Conservation (phyloP, 2,888 invertebrate species). For the Deroplatys truncata region DNA sequence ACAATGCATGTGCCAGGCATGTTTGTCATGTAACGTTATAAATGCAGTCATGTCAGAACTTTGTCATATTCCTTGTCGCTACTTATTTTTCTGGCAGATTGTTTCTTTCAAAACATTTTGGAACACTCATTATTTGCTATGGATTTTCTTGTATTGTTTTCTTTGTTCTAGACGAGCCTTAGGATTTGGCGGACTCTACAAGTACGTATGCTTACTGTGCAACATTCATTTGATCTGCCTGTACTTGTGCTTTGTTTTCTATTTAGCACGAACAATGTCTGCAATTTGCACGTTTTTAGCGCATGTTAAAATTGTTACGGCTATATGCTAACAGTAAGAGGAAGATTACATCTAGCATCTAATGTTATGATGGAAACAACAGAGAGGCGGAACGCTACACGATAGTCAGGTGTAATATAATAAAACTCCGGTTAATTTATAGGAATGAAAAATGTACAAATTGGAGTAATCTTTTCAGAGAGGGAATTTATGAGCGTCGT, state of each 20-base stretch:
- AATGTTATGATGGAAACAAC: not conserved
- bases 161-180: slow-evolving; percentile 59
- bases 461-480: too few relatives aligned
- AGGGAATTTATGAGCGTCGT: too few relatives aligned
- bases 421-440: too few relatives aligned
- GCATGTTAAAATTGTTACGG: not conserved
- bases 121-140: not conserved
- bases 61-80: not conserved
- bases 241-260: slow-evolving; percentile 10
- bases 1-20: slow-evolving; percentile 3
- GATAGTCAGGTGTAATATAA: too few relatives aligned
- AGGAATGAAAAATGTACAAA: too few relatives aligned
- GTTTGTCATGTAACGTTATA: not conserved
- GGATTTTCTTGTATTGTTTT: slow-evolving; percentile 14
- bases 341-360: not conserved
- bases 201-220: slow-evolving; percentile 56
- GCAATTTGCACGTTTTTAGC: not conserved
- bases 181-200: slow-evolving; percentile 74
- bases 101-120: not conserved
- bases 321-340: not conserved
- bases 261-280: not conserved
- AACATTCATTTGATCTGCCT: not conserved
- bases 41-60: not conserved
- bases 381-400: not conserved
- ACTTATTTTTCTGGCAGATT: not conserved